Base-by-base conservation (phyloP, 2,888 invertebrate genomes). In the Pemphredon lugubris region DNA sequence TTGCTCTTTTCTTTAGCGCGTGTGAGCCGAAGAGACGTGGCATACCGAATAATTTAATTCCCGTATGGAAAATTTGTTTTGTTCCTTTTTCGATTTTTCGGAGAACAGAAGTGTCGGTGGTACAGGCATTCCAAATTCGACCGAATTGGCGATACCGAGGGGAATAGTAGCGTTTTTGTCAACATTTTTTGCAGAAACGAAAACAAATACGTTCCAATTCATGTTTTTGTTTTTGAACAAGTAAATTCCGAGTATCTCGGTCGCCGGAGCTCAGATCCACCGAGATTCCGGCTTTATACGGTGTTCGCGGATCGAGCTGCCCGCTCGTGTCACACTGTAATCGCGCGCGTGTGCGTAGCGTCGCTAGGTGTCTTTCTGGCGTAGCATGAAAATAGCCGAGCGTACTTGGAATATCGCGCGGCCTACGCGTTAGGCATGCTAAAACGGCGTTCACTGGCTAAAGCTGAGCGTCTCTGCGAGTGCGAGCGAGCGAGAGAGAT, bases 351-450 rank as follows among this genome's bases (percentile, higher is more conserved):
- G n/a, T n/a, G n/a, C n/a, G n/a, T n/a, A n/a, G n/a, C 65, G 71
- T 63, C 67, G 71, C 58, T 78, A 77, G 65, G 71, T 78, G 66
- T 83, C 83, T 81, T 76, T 71, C 79, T 80, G 73, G 73, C 75
- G 76, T 83, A 78, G 83, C 81, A 79, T 84, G 81, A 85, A 84
- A 84, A 84, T 85, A 81, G 84, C 81, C 79, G 65, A 75, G 78
- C 80, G 79, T 84, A 84, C 85, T 84, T 77, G 85, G 85, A 85
- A 84, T 84, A 84, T 83, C 76, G 73, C 64, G 67, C 77, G 76
- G 68, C 73, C 83, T 84, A 82, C 83, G 82, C 84, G 83, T 73
- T 83, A 83, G 73, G 81, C 81, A 79, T 80, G 81, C 82, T 77
- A 74, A 79, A 78, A 75, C 82, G 60, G 55, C 70, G 66, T 70